Evolutionary conservation across 2,797 vertebrate species (phyloP).

Genomic region (Acrocephalus scirpaceus): DNA sequence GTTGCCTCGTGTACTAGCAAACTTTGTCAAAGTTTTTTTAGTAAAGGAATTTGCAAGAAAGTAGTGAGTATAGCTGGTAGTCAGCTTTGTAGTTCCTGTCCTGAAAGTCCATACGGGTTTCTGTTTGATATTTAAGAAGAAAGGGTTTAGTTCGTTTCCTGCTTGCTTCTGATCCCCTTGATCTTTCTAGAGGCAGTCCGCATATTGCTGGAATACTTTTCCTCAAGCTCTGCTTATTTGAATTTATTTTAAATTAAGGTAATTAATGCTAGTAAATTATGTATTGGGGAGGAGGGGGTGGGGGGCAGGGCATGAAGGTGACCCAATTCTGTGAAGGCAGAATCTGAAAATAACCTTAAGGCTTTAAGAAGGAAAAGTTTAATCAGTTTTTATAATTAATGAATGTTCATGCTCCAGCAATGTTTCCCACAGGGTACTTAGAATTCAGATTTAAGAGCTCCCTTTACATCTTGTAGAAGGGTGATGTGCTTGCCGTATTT

Average conservation of each 20-base stretch:
- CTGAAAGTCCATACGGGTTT: neutral
- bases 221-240: neutral
- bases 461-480: neutral
- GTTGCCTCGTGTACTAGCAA: neutral
- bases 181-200: neutral
- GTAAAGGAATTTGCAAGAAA: neutral
- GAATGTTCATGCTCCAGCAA: neutral
- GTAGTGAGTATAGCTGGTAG: neutral
- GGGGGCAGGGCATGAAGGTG: neutral
- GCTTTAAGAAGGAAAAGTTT: slow-evolving; percentile 41
- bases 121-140: neutral
- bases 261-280: slow-evolving; percentile 21
- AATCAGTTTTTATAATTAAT: slow-evolving; percentile 41
- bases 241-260: slow-evolving; percentile 16
- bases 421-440: neutral
- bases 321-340: neutral
- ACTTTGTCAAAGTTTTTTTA: neutral
- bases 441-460: neutral
- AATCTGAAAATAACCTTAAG: slow-evolving; percentile 30
- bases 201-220: neutral
- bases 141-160: neutral
- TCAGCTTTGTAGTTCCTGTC: neutral
- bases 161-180: neutral
- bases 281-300: rapidly evolving
- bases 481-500: neutral